Conservation (phyloP, 2,797 vertebrate genomes). For the Lemur catta region DNA sequence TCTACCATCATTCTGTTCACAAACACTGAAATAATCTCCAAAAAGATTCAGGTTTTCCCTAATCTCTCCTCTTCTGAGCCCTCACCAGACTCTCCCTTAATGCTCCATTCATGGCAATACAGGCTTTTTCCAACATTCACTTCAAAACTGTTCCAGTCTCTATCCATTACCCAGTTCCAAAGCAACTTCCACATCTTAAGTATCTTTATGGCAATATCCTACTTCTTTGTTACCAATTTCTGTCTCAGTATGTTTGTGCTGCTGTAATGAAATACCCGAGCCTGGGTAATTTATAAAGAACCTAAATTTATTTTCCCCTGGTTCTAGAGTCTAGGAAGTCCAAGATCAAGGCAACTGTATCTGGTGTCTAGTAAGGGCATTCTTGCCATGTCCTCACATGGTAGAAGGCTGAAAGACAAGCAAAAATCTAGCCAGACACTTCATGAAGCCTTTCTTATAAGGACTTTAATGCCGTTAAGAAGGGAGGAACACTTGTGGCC, state of each 20-base stretch:
- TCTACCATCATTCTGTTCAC: not conserved
- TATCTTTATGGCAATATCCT: not conserved
- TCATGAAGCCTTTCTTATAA: not conserved
- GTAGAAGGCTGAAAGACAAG: not conserved
- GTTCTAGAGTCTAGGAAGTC: not conserved
- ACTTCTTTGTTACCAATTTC: not conserved
- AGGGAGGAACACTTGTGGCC: no score
- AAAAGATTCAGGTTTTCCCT: not conserved
- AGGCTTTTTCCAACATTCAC: not conserved
- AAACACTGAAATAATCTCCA: not conserved
- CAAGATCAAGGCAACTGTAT: not conserved
- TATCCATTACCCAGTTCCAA: not conserved
- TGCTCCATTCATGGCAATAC: not conserved
- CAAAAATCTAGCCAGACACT: not conserved
- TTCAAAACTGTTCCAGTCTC: no score
- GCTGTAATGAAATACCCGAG: not conserved
- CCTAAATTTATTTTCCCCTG: not conserved
- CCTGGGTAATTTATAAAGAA: not conserved
- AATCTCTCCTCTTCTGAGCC: not conserved
- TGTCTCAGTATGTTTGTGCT: not conserved
- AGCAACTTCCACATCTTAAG: not conserved
- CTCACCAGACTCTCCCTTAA: not conserved
- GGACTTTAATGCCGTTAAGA: not conserved
- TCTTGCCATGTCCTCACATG: not conserved
- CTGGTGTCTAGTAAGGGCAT: not conserved